These are phyloP conservation scores for Conistra vaccinii DNA, from an alignment of 2,888 invertebrate genomes.

Conservation along the genomic window DNA sequence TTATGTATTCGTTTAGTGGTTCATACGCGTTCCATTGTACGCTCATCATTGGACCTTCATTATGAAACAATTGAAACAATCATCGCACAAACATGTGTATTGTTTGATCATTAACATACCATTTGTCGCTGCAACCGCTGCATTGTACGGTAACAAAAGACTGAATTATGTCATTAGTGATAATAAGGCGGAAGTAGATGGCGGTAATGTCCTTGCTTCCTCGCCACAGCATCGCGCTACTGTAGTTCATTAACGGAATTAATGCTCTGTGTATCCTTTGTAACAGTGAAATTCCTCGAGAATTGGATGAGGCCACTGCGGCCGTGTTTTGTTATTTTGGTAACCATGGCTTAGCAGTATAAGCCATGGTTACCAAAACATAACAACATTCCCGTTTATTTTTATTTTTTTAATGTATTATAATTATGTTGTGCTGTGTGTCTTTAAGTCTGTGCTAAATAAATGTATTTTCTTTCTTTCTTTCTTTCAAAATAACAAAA, in stretches of 20 bases:
- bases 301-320: slow-evolving; percentile 25
- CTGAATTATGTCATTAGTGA: slow-evolving; percentile 66
- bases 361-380: background rate
- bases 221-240: slow-evolving; percentile 56
- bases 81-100: slow-evolving; percentile 31
- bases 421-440: too few relatives aligned
- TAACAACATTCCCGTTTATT: too few relatives aligned
- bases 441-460: too few relatives aligned
- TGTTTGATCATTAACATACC: slow-evolving; percentile 48
- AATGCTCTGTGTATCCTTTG: slow-evolving; percentile 67
- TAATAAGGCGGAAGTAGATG: slow-evolving; percentile 68
- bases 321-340: too few relatives aligned
- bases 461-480: too few relatives aligned
- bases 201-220: slow-evolving; percentile 62
- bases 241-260: slow-evolving; percentile 73
- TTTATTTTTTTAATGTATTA: too few relatives aligned
- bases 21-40: background rate
- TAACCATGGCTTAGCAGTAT: too few relatives aligned
- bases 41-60: slow-evolving; percentile 14
- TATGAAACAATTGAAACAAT: slow-evolving; percentile 36
- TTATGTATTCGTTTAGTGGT: background rate
- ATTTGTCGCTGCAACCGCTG: slow-evolving; percentile 49
- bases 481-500: too few relatives aligned
- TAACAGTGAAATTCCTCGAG: slow-evolving; percentile 43
- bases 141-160: slow-evolving; percentile 64